Percentiles rank a stretch among this genome's conserved stretches.
Conservation (phyloP, 2,797 vertebrate genomes). For the Hylomyscus alleni region DNA sequence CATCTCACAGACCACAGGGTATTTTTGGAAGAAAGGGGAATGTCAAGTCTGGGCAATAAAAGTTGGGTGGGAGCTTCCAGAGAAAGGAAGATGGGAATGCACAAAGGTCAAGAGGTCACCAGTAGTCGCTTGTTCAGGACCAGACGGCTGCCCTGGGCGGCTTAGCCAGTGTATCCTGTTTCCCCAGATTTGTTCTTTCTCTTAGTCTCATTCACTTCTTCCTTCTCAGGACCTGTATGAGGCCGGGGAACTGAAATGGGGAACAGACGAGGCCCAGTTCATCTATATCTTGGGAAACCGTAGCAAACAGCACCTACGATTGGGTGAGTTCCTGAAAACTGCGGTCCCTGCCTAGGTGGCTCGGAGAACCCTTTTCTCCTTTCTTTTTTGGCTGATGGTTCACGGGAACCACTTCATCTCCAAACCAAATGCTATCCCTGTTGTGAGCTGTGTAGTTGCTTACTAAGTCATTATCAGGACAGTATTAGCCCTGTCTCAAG, state of each 20-base stretch:
- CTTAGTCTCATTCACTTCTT: not conserved
- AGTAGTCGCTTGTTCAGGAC: not conserved
- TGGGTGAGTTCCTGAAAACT: conserved; percentile 90
- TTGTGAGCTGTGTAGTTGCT: not conserved
- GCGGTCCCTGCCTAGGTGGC: not conserved
- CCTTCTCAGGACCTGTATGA: conserved; percentile 93
- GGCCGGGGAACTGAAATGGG: conserved; percentile 97
- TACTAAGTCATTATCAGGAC: not conserved
- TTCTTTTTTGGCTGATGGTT: not conserved
- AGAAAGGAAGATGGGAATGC: not conserved
- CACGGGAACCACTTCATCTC: not conserved
- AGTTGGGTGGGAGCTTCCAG: not conserved
- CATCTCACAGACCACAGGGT: not conserved
- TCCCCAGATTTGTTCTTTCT: not conserved
- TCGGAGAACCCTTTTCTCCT: not conserved
- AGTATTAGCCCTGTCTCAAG: not conserved
- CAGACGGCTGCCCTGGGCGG: not conserved
- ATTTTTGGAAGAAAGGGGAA: not conserved
- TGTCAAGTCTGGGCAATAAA: not conserved
- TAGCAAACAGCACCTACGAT: conserved; percentile 94
- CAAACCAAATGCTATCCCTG: not conserved
- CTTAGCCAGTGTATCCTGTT: not conserved
- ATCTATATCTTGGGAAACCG: conserved; percentile 97
- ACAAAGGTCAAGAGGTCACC: not conserved
- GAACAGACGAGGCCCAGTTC: conserved; percentile 97